These are phyloP conservation scores for Cheiracanthium punctorium DNA, from an alignment of 2,888 invertebrate species.

Conservation along the genomic window DNA sequence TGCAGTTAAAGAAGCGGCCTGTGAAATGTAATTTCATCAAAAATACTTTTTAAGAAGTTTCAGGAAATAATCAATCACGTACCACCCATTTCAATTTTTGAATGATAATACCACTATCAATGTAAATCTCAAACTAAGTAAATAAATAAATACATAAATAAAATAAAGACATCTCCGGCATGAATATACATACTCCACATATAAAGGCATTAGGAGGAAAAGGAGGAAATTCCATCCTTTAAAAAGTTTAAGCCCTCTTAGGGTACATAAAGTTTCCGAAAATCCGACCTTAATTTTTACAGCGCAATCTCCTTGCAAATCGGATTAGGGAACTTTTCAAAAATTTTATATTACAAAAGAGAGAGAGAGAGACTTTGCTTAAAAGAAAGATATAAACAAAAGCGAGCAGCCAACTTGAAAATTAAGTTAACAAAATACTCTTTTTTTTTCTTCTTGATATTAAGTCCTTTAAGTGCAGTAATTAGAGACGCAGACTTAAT, in stretches of 20 bases:
- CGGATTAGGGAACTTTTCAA: neutral
- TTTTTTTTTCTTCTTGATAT: neutral
- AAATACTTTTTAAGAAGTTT: no score
- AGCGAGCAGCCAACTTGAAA: neutral
- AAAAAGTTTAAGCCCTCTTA: neutral
- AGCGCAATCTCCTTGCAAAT: neutral
- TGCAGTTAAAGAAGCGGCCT: no score
- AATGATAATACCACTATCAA: no score
- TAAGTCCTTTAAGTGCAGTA: neutral
- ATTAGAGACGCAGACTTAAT: slow-evolving; percentile 6
- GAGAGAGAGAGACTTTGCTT: no score
- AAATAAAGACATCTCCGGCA: no score
- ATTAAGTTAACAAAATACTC: neutral
- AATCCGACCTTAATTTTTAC: neutral
- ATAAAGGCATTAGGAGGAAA: neutral
- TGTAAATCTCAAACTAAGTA: no score
- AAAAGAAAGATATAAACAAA: neutral
- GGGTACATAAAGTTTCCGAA: neutral
- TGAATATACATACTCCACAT: no score
- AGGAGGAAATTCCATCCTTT: neutral
- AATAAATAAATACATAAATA: no score
- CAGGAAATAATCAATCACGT: no score
- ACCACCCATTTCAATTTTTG: no score
- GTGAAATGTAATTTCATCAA: no score
- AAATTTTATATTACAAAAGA: neutral